Conservation (phyloP, 2,888 invertebrate genomes). For the Andrena haemorrhoa region DNA sequence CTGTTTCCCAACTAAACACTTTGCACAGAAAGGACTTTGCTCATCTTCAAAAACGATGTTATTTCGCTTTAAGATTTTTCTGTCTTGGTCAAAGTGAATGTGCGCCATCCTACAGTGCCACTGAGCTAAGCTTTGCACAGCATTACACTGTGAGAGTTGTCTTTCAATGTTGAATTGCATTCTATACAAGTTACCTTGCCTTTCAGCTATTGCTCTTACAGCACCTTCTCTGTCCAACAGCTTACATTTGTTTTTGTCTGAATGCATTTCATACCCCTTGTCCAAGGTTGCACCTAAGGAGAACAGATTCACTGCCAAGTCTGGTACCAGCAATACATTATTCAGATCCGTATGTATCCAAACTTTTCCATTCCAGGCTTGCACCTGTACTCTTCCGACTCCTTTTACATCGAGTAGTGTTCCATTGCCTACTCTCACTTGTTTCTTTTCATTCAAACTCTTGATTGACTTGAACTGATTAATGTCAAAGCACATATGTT, state of each 20-base stretch:
- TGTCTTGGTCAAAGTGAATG: neutral
- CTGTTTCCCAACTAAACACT: neutral
- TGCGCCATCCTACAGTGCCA: no score
- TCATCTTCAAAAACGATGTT: neutral
- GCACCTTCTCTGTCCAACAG: neutral
- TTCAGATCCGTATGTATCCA: neutral
- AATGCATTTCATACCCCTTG: neutral
- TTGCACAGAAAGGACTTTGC: neutral
- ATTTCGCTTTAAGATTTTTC: neutral
- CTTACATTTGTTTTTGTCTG: neutral
- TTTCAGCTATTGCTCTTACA: neutral
- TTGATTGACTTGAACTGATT: neutral
- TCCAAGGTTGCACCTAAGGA: neutral
- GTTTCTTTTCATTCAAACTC: neutral
- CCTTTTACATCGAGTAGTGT: neutral
- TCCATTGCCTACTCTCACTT: neutral
- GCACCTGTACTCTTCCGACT: neutral
- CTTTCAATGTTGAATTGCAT: no score
- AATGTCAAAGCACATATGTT: neutral
- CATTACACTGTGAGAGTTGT: no score
- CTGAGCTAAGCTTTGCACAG: no score
- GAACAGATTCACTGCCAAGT: neutral
- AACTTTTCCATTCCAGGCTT: neutral
- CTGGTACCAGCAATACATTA: neutral
- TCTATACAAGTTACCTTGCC: no score